These are phyloP conservation scores for Belonocnema kinseyi DNA, from an alignment of 1,140 invertebrate species.

Conservation along the genomic window DNA sequence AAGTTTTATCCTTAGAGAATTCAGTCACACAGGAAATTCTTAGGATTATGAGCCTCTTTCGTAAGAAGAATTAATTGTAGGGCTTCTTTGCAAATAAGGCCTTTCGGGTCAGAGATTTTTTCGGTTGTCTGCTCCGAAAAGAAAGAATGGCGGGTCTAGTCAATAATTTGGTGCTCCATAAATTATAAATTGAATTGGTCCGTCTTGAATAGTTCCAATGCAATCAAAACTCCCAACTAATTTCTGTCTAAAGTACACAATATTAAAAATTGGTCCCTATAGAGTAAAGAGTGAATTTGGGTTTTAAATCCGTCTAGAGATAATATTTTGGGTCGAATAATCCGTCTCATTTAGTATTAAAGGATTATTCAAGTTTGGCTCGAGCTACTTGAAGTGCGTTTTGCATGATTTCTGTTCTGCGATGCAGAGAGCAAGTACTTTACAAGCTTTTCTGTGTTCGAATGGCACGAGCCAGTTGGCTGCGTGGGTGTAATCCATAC, in stretches of 20 bases:
- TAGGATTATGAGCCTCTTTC: neutral
- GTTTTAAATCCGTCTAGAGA: neutral
- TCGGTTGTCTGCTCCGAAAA: neutral
- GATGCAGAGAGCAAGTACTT: neutral
- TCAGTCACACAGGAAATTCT: neutral
- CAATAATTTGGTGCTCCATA: neutral
- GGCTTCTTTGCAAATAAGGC: neutral
- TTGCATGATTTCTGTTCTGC: conserved; percentile 12
- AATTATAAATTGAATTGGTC: neutral
- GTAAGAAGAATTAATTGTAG: conserved; percentile 5
- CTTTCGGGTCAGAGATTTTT: neutral
- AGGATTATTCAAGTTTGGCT: neutral
- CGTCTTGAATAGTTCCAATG: too few species aligned
- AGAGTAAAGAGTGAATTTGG: neutral
- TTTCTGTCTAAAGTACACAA: too few species aligned
- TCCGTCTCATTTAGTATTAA: neutral
- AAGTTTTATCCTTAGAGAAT: neutral
- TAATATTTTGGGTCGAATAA: neutral
- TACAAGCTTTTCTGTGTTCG: conserved; percentile 10
- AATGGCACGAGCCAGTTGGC: conserved; percentile 27
- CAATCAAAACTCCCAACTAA: too few species aligned
- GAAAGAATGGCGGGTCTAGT: neutral
- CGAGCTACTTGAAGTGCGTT: neutral
- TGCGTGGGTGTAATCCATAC: conserved; percentile 5
- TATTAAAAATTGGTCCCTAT: too few species aligned